phyloP scores from a whole-genome alignment of 2,797 vertebrate genomes.

The Dicrostonyx torquatus region DNA sequence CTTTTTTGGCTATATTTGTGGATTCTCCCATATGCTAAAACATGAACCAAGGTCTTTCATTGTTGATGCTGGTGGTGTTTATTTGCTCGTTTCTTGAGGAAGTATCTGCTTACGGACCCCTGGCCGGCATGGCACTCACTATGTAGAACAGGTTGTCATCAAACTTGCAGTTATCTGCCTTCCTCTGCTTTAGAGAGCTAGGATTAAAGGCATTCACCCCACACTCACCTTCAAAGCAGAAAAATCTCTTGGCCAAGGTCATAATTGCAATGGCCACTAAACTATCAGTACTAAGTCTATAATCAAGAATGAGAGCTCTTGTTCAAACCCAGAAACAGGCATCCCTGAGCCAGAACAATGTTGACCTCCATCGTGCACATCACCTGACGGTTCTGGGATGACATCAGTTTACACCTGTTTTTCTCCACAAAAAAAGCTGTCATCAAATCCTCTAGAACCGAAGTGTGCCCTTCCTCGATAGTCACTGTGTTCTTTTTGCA shows the following conservation, averaged over 20 bases:
- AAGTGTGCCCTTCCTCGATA: neutral
- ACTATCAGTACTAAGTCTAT: neutral
- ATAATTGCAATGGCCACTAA: neutral
- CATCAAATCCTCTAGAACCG: neutral
- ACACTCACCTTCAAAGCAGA: neutral
- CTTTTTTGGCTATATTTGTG: neutral
- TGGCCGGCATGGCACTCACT: neutral
- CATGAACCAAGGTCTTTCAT: neutral
- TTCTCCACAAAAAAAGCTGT: neutral
- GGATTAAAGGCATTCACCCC: neutral
- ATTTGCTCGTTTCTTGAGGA: neutral
- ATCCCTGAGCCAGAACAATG: accelerated
- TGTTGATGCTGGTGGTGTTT: neutral
- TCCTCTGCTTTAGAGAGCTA: neutral
- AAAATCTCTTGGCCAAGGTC: neutral
- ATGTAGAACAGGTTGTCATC: neutral
- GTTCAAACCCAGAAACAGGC: accelerated
- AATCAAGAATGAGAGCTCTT: neutral
- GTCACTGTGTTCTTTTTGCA: neutral
- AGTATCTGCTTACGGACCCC: neutral
- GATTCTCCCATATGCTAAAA: neutral
- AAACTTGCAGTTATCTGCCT: neutral
- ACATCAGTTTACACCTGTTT: neutral
- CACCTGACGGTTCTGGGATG: neutral
- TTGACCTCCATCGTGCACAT: neutral